Conservation (phyloP, 2,797 vertebrate species). For the Ambastaia sidthimunki region DNA sequence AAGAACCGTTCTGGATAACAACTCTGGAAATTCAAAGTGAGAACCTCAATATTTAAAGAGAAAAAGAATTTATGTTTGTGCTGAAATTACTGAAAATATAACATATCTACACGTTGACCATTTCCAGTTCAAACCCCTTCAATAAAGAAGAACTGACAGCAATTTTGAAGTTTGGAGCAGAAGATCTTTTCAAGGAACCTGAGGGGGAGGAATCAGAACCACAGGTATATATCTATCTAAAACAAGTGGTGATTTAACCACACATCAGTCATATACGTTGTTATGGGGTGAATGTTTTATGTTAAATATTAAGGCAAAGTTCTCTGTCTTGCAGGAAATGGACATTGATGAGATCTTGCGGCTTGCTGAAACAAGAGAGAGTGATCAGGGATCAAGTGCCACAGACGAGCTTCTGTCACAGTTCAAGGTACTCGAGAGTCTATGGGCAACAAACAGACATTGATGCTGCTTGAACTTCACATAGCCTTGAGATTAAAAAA, state of each 20-base stretch:
- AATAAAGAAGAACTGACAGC: slow-evolving; percentile 98
- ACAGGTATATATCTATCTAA: slow-evolving; percentile 79
- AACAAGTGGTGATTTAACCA: neutral
- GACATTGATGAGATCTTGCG: slow-evolving; percentile 98
- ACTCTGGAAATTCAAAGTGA: slow-evolving; percentile 93
- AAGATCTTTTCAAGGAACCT: slow-evolving; percentile 97
- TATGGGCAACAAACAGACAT: neutral
- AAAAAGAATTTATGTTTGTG: neutral
- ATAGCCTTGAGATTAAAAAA: neutral
- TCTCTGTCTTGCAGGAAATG: slow-evolving; percentile 85
- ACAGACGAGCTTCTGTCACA: slow-evolving; percentile 97
- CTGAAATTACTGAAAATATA: neutral
- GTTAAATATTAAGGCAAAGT: neutral
- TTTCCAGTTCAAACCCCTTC: slow-evolving; percentile 92
- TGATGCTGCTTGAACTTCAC: neutral
- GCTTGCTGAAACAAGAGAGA: slow-evolving; percentile 96
- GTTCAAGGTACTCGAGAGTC: slow-evolving; percentile 87
- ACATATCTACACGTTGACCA: neutral
- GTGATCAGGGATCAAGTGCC: slow-evolving; percentile 91
- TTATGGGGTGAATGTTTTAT: slow-evolving; percentile 1
- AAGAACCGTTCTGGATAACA: slow-evolving; percentile 95
- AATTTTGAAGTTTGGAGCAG: slow-evolving; percentile 98
- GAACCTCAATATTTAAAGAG: slow-evolving; percentile 45
- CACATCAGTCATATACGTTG: neutral
- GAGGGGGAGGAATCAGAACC: slow-evolving; percentile 98